A percentile compares a stretch with the other conserved stretches of the same genome.
Conservation (phyloP, 2,113 vertebrate genomes). For the Leptosomus discolor region DNA sequence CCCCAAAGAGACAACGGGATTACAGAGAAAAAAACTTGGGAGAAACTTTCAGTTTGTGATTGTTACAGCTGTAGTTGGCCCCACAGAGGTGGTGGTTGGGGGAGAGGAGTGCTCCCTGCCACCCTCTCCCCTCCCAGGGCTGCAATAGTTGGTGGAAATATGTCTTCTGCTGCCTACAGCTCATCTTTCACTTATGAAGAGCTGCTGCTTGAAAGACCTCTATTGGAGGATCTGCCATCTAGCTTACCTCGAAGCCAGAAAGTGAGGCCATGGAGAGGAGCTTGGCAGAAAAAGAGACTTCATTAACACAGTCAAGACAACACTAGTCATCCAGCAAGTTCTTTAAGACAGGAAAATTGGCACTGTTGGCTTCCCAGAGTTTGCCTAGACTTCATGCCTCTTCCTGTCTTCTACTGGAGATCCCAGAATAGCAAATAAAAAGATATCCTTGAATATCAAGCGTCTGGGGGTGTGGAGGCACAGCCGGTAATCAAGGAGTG, state of each 20-base stretch:
- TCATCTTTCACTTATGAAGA: background rate
- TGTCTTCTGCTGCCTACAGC: conserved; percentile 2
- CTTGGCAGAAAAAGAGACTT: background rate
- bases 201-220: background rate
- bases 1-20: background rate
- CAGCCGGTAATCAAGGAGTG: fast-evolving
- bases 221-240: background rate
- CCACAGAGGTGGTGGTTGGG: background rate
- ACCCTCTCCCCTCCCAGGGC: background rate
- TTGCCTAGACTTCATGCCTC: background rate
- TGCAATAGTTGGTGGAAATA: fast-evolving
- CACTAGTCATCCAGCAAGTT: background rate
- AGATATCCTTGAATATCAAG: background rate
- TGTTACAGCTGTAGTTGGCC: background rate
- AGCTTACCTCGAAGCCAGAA: background rate
- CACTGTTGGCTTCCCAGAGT: background rate
- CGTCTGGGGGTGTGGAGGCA: background rate
- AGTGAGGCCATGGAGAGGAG: background rate
- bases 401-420: background rate
- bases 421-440: background rate
- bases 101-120: background rate
- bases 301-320: background rate
- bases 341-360: background rate
- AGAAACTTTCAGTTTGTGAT: background rate
- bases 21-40: background rate